Conservation (phyloP, 2,113 vertebrate species). For the Strix uralensis region DNA sequence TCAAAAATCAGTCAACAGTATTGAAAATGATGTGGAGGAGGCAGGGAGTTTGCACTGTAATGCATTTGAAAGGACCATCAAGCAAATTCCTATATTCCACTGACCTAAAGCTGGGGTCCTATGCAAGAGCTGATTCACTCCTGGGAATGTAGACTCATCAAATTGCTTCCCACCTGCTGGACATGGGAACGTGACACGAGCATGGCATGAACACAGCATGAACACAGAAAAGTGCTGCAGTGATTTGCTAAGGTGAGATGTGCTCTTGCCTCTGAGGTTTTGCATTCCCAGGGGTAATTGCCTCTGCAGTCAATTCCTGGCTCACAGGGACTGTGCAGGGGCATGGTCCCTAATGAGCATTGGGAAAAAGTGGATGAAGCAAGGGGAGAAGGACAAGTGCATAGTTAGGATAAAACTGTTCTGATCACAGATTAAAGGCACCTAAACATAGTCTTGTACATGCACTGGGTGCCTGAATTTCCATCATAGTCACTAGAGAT, state of each 20-base stretch:
- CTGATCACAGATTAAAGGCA: background rate
- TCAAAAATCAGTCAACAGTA: background rate
- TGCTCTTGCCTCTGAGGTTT: background rate
- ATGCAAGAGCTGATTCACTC: background rate
- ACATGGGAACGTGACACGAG: background rate
- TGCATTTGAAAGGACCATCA: background rate
- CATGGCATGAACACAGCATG: background rate
- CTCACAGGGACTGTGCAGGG: background rate
- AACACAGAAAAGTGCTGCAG: background rate
- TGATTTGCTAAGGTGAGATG: accelerated
- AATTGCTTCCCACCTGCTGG: background rate
- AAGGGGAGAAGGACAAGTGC: background rate
- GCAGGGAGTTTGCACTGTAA: background rate
- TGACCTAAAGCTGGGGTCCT: background rate
- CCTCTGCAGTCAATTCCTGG: background rate
- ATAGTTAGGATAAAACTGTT: no score
- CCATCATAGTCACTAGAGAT: background rate
- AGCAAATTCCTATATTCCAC: background rate
- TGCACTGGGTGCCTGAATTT: background rate
- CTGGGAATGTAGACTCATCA: background rate
- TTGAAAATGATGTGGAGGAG: background rate
- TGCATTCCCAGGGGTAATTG: background rate
- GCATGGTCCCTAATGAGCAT: accelerated
- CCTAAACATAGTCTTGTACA: background rate
- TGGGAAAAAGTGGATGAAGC: background rate